Evolutionary conservation across 2,888 invertebrate genomes (phyloP), one percentile per base, ranked within the genome.

Genomic region (Chirona hameri): DNA sequence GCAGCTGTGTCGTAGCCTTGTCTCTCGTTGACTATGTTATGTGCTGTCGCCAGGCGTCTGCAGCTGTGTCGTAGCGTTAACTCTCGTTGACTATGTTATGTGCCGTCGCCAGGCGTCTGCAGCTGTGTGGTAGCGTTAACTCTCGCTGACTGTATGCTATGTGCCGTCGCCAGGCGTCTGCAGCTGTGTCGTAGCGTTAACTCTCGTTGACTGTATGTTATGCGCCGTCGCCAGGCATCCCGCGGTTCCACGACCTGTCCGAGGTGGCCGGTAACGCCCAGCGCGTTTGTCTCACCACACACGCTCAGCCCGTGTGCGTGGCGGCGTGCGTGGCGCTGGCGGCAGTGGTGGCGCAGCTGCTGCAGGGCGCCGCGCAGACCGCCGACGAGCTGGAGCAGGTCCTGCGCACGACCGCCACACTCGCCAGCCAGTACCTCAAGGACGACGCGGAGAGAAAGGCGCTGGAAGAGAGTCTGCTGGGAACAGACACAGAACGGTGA

Each of bases 281-380:
- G 48, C 82, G 86, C 52, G 86, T 86, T 57, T 88, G 88, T 84
- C 84, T 85, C 76, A 86, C 88, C 12, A 88, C 88, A 31, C 89
- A 89, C 85, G 85, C 86, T 82, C 86, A 87, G 83, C 86, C 86
- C 12, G 83, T 86, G 52, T 87, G 87, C 85, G 85, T 87, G 48
- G 87, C 88, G 29, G 85, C 87, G 14, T 87, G 87, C 84, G 86
- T 87, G 48, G 84, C 87, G 31, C 83, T 87, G 48, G 86, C 88
- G 29, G 84, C 86, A 29, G 82, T 88, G 14, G 85, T 88, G 9
- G 86, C 88, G 15, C 85, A 87, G 12, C 84, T 88, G 83, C 84
- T 88, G 55, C 88, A 86, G 84, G 86, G 79, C 27, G 52, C 48
- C 79, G 79, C n/a, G 9, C 4, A 52, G 3, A 15, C 15, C n/a